A percentile compares a stretch with the other conserved stretches of the same genome.
These are phyloP conservation scores for Chloroceryle inda DNA, from an alignment of 2,797 vertebrate genomes.

Conservation along the genomic window DNA sequence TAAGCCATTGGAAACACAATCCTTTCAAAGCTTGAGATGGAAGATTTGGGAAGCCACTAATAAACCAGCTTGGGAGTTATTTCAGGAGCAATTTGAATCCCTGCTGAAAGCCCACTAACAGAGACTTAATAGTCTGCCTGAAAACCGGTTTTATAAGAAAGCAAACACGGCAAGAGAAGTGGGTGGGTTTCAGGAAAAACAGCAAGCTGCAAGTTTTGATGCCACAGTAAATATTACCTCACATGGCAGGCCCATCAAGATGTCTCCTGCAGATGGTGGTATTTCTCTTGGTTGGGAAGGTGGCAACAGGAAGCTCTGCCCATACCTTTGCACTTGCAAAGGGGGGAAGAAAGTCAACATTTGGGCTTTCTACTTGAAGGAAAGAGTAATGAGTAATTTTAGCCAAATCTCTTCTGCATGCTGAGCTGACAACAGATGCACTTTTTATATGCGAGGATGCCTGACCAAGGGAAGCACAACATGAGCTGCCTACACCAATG, in stretches of 20 bases:
- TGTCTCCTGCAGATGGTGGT: not conserved
- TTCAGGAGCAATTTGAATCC: not conserved
- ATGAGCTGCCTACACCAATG: accelerated
- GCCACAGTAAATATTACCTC: not conserved
- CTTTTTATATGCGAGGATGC: not conserved
- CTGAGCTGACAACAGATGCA: not conserved
- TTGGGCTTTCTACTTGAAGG: not conserved
- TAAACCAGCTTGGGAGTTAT: not conserved
- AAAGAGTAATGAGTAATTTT: not conserved
- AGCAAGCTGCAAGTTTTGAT: not conserved
- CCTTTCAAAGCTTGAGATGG: not conserved
- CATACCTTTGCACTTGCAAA: not conserved
- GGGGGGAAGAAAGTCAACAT: not conserved
- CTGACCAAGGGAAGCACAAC: not conserved
- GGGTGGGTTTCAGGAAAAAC: not conserved
- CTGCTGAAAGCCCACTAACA: not conserved
- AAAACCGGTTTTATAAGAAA: not conserved
- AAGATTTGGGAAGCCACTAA: not conserved
- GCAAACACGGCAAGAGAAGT: not conserved
- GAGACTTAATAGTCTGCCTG: not conserved
- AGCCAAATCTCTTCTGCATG: not conserved
- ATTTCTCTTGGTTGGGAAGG: not conserved
- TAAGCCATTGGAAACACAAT: not conserved
- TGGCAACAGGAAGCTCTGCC: not conserved
- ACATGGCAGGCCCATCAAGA: not conserved